Base-by-base conservation (phyloP, 2,113 vertebrate species). In the Gopherus flavomarginatus region DNA sequence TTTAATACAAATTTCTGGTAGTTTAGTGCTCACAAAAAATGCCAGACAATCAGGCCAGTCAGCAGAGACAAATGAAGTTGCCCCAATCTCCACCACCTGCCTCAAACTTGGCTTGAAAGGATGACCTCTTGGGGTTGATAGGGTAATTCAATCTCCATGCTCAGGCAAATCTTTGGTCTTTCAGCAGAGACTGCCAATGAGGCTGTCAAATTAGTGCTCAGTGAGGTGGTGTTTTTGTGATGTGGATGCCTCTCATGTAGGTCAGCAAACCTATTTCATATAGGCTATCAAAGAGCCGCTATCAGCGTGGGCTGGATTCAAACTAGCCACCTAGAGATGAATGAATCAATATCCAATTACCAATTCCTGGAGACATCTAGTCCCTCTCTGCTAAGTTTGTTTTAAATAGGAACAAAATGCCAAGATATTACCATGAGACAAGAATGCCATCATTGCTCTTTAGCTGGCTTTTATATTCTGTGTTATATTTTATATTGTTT, bases 351-450 rank as follows among this genome's bases (percentile, higher is more conserved):
- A 86, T 0, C 87, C 81, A 83, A 65, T 35, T 59, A 17, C 54
- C 49, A 17, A 35, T 9, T 42, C 31, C 81, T 81, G 65, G 4
- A 53, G 50, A 57, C 21, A 26, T 17, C 59, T 44, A 56, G 14
- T 49, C 65, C 77, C 29, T 29, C 53, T 42, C 83, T 24, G 59
- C n/a, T 80, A 49, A 59, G 11, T 65, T 89, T 56, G 10, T 79
- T 89, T 83, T 26, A 49, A 85, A 77, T 31, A 22, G 49, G 91
- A 86, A 69, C 26, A 65, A n/a, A 81, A 53, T 81, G 82, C 59
- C 49, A 42, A 42, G 69, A 3, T 10, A 12, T 12, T 11, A 7
- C 1, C 42, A 2, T 0, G 1, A 47, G 0, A 27, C 82, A 85
- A 54, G 50, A 62, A 16, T 14, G n/a, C 29, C 57, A 24, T 8